Evolutionary conservation across 2,888 invertebrate species (phyloP).

Genomic region (Volucella inanis): DNA sequence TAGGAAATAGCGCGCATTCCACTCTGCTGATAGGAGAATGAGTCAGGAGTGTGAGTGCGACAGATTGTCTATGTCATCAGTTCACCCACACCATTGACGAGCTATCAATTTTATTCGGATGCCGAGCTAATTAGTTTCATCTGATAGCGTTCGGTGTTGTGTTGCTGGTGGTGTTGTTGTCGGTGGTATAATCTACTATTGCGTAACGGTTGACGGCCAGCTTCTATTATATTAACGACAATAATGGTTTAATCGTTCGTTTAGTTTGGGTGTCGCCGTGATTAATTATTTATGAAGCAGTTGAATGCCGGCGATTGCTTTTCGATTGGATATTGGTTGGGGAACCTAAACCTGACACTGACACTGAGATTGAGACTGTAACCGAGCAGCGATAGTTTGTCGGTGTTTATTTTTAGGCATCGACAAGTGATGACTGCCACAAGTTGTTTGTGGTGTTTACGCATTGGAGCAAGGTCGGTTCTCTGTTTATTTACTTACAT

Average conservation of each 20-base stretch:
- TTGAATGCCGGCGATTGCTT: slow-evolving; percentile 27
- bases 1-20: slow-evolving; percentile 35
- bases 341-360: background rate
- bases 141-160: slow-evolving; percentile 47
- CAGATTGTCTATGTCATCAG: slow-evolving; percentile 31
- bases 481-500: slow-evolving; percentile 19
- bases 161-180: slow-evolving; percentile 24
- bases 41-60: slow-evolving; percentile 33
- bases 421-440: slow-evolving; percentile 45
- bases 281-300: slow-evolving; percentile 67
- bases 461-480: slow-evolving; percentile 60
- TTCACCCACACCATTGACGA: slow-evolving; percentile 7
- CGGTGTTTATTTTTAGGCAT: slow-evolving; percentile 60
- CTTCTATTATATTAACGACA: slow-evolving; percentile 30
- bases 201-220: slow-evolving; percentile 48
- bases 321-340: slow-evolving; percentile 35
- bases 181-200: background rate
- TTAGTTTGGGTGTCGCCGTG: slow-evolving; percentile 49
- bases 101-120: slow-evolving; percentile 50
- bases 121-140: slow-evolving; percentile 50
- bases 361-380: too few relatives aligned
- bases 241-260: slow-evolving; percentile 50
- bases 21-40: slow-evolving; percentile 32
- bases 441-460: slow-evolving; percentile 65
- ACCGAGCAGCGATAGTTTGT: slow-evolving; percentile 17